Conservation (phyloP, 2,888 invertebrate genomes). For the Mesorhabditis spiculigera region DNA sequence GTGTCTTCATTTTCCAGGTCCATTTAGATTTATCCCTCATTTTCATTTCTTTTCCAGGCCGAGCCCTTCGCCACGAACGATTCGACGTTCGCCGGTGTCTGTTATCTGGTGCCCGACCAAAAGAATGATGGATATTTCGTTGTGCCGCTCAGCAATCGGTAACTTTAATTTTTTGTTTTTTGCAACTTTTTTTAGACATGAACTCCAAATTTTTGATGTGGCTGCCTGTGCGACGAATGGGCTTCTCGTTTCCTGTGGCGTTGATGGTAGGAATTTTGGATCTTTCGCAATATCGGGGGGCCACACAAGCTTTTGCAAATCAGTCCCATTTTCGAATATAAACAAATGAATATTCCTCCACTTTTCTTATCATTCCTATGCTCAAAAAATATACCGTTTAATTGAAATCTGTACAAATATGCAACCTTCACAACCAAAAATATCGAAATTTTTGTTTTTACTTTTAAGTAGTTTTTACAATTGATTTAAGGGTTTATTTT, state of each 20-base stretch:
- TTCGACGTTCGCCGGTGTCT: neutral
- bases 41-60: too few relatives aligned
- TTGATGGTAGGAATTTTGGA: neutral
- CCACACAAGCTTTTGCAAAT: too few relatives aligned
- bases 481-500: neutral
- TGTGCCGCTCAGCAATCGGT: neutral
- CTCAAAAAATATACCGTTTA: too few relatives aligned
- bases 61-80: neutral
- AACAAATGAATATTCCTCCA: too few relatives aligned
- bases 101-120: neutral
- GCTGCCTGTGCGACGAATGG: constrained; percentile 1
- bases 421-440: too few relatives aligned
- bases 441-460: too few relatives aligned
- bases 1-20: neutral
- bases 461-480: neutral
- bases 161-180: neutral
- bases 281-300: too few relatives aligned
- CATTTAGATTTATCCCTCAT: too few relatives aligned
- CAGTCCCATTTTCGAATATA: too few relatives aligned
- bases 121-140: constrained; percentile 1
- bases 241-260: neutral
- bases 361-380: too few relatives aligned
- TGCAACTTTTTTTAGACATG: neutral
- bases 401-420: too few relatives aligned
- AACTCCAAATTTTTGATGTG: neutral